These are phyloP conservation scores for Eospalax fontanierii DNA, from an alignment of 2,797 vertebrate species.

Conservation along the genomic window DNA sequence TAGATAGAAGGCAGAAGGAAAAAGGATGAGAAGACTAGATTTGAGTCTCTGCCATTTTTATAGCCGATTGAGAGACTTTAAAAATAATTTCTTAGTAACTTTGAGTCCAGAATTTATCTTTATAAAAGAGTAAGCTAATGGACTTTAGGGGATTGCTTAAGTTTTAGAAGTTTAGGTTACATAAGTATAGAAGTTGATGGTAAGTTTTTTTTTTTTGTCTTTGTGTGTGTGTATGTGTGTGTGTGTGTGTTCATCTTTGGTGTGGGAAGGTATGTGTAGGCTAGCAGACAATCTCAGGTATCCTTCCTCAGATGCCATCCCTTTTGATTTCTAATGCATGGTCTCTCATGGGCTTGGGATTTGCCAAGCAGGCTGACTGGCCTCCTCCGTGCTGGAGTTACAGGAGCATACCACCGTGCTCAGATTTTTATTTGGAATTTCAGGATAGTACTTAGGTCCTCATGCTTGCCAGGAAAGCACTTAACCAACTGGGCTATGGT, in stretches of 20 bases:
- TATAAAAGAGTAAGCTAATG: slow-evolving; percentile 41
- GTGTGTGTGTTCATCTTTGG: not conserved
- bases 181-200: not conserved
- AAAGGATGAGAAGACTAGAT: not conserved
- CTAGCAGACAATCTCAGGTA: not conserved
- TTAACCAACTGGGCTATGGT: not conserved
- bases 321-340: not conserved
- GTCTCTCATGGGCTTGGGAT: not conserved
- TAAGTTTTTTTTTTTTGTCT: not conserved
- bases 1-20: not conserved
- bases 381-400: not conserved
- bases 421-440: no score
- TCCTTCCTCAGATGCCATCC: not conserved
- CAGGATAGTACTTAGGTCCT: not conserved
- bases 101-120: slow-evolving; percentile 33
- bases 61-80: slow-evolving; percentile 36
- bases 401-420: not conserved
- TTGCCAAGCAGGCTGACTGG: not conserved
- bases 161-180: slow-evolving; percentile 38
- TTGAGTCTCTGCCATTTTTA: not conserved
- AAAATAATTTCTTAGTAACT: slow-evolving; percentile 44
- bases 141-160: not conserved
- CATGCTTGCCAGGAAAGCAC: not conserved
- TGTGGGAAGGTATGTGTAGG: not conserved
- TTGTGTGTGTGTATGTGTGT: not conserved